Evolutionary conservation across 1,140 invertebrate genomes (phyloP), one percentile per base, ranked within the genome.

Genomic region (Diabrotica undecimpunctata): DNA sequence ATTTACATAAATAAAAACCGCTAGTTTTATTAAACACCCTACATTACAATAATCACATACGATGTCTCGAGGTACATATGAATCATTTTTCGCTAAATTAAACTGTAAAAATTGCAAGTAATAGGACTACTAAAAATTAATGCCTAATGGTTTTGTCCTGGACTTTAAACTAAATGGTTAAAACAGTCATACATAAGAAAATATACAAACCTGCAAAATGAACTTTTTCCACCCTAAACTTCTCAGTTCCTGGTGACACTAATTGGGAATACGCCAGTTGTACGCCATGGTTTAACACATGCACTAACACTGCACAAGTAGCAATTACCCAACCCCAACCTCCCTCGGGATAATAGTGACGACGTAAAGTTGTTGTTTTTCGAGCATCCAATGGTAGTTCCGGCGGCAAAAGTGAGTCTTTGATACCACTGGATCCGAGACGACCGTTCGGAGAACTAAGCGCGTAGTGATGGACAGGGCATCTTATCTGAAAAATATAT

Each of bases 241-340:
- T 81, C 55, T 75, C 79, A 14, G 82, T 73, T 39, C 81, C 79
- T 54, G 83, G 82, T 38, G 81, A 76, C 25, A 82, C 76, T 37
- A 85, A 73, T 12, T 84, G 78, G 4, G 84, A 83, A 37, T 81
- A 78, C 46, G 36, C 50, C 62, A 88, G 79, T 70, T 89, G 87
- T 46, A 88, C 69, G 9, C 88, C 88, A 57, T 87, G 83, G 58
- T 84, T 85, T n/a, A 90, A 77, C 8, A 88, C 75, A 66, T 89
- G 85, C n/a, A 87, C 85, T 5, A 89, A 71, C 35, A 87, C 82
- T 6, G 86, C 85, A 37, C 87, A 88, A 1, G 81, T 81, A 0
- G 88, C 82, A 7, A 92, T 84, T 12, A 90, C 84, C 89, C 89
- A 93, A 0, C 91, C 91, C 90, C 90, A 93, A 3, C 89, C 89